Conservation (phyloP, 2,888 invertebrate species). For the Ernsta delagoae region DNA sequence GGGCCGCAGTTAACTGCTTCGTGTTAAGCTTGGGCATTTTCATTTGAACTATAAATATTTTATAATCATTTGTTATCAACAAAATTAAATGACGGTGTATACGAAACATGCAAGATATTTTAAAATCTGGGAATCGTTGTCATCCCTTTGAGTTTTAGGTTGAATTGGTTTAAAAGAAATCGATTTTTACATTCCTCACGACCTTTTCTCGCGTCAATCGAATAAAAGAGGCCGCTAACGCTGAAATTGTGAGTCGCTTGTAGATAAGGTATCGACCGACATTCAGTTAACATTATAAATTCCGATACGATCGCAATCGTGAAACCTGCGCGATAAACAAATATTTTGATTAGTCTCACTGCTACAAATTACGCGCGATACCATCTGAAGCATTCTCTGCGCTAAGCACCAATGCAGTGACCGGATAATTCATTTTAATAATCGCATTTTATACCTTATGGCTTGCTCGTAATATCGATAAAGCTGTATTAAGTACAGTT, state of each 20-base stretch:
- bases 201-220: constrained; percentile 21
- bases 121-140: constrained; percentile 14
- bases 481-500: constrained; percentile 53
- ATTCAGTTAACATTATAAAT: constrained; percentile 61
- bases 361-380: constrained; percentile 72
- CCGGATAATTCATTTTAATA: constrained; percentile 35
- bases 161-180: constrained; percentile 23
- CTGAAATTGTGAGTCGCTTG: constrained; percentile 42
- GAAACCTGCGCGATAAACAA: constrained; percentile 61
- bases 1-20: constrained; percentile 8
- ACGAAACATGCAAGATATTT: constrained; percentile 16
- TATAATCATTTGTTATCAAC: constrained; percentile 12
- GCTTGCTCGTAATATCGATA: constrained; percentile 25
- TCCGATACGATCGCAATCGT: constrained; percentile 65
- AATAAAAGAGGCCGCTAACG: constrained; percentile 42
- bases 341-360: constrained; percentile 71
- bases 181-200: constrained; percentile 37
- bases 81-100: constrained; percentile 18
- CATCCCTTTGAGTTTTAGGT: constrained; percentile 32
- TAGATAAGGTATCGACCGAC: constrained; percentile 64
- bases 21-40: constrained; percentile 1
- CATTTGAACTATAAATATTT: background rate
- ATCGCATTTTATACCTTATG: constrained; percentile 33
- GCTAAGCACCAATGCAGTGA: constrained; percentile 39
- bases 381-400: constrained; percentile 49